Conservation (phyloP, 1,140 invertebrate species). For the Brachionus rotundiformis region DNA sequence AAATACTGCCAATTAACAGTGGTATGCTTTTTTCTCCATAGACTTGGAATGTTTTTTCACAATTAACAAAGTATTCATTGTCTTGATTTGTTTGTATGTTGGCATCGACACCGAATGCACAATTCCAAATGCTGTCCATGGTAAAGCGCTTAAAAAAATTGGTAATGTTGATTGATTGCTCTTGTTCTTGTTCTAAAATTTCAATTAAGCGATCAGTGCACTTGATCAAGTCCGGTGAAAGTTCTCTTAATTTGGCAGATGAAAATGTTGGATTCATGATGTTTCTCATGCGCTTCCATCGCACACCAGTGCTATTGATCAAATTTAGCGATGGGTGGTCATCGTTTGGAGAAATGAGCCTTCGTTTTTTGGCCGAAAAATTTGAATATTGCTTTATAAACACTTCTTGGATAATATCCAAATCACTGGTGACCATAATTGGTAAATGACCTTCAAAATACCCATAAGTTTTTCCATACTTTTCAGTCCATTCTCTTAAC, state of each 20-base stretch:
- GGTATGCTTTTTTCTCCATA: background rate
- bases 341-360: background rate
- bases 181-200: conserved; percentile 54
- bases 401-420: conserved; percentile 62
- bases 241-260: conserved; percentile 67
- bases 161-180: conserved; percentile 55
- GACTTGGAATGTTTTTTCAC: conserved; percentile 3
- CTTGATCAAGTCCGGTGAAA: conserved; percentile 57
- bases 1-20: background rate
- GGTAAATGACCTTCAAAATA: conserved; percentile 62
- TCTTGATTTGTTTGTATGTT: conserved; percentile 1
- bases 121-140: conserved; percentile 49
- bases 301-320: background rate
- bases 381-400: conserved; percentile 65
- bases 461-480: conserved; percentile 63
- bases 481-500: conserved; percentile 58
- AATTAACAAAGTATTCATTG: conserved; percentile 49
- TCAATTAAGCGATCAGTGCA: conserved; percentile 57
- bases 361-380: conserved; percentile 64
- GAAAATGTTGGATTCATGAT: conserved; percentile 70
- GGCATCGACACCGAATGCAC: conserved; percentile 21
- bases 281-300: conserved; percentile 67
- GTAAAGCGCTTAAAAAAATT: conserved; percentile 53
- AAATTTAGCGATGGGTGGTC: background rate
- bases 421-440: conserved; percentile 64